Evolutionary conservation across 2,113 vertebrate genomes (phyloP).

Genomic region (Psilopsiagon aymara): DNA sequence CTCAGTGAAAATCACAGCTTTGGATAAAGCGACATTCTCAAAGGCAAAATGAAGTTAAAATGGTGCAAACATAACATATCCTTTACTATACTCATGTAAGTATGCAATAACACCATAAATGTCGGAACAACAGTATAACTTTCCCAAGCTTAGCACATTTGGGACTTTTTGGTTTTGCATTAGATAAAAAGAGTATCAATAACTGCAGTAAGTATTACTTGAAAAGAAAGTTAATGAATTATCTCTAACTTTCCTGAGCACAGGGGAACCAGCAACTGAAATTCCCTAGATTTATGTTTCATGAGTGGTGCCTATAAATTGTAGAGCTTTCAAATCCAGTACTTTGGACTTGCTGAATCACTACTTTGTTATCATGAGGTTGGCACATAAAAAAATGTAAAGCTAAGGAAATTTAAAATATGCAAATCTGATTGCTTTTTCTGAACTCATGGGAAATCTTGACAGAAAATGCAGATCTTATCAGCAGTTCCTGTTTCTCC

Average conservation of each 20-base stretch:
- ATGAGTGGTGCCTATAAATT: not conserved
- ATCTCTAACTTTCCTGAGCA: not conserved
- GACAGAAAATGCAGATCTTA: not conserved
- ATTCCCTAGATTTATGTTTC: not conserved
- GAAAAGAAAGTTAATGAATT: not conserved
- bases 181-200: not conserved
- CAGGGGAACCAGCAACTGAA: not conserved
- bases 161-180: not conserved
- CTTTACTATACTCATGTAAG: not conserved
- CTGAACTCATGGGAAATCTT: not conserved
- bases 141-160: not conserved
- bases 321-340: not conserved
- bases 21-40: not conserved
- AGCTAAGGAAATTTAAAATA: not conserved
- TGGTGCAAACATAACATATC: not conserved
- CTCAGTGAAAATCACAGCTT: not conserved
- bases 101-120: not conserved
- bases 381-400: not conserved
- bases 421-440: not conserved
- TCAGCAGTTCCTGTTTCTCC: not conserved
- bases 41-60: not conserved
- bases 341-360: not conserved
- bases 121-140: not conserved
- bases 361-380: not conserved
- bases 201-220: not conserved